Evolutionary conservation across 2,113 vertebrate species (phyloP).

Genomic region (Ammospiza caudacuta): DNA sequence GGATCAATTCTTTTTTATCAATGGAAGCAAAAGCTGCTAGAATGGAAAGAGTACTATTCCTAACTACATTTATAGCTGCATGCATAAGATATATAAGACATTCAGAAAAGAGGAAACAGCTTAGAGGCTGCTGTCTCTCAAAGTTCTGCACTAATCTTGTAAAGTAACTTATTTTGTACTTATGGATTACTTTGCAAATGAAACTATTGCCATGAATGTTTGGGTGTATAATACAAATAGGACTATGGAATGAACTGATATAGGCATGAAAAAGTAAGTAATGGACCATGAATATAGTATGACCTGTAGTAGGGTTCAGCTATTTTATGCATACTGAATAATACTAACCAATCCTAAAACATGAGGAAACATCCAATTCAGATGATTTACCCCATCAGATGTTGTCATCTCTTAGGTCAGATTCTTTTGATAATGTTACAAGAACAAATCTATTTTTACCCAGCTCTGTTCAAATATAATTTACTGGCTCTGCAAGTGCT

Average conservation of each 20-base stretch:
- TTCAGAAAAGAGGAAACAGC: not conserved
- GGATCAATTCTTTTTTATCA: not conserved
- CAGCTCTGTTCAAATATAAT: conserved; percentile 50
- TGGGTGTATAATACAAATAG: not conserved
- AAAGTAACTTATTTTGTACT: not conserved
- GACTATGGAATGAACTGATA: not conserved
- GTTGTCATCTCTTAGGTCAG: conserved; percentile 51
- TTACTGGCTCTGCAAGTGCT: conserved; percentile 65
- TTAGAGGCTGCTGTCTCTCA: not conserved
- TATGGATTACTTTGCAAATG: not conserved
- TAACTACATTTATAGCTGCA: not conserved
- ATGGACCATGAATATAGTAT: not conserved
- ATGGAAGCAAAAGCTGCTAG: not conserved
- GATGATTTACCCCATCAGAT: conserved; percentile 60
- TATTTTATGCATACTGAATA: conserved; percentile 66
- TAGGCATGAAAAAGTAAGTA: not conserved
- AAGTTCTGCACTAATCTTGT: not conserved
- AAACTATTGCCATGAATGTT: not conserved
- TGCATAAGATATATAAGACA: not conserved
- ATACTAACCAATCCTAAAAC: conserved; percentile 53
- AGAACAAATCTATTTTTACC: conserved; percentile 76
- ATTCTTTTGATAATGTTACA: conserved; percentile 61
- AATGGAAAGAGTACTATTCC: not conserved
- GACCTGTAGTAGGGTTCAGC: conserved; percentile 34
- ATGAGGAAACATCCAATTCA: conserved; percentile 73